Evolutionary conservation across 2,888 invertebrate genomes (phyloP), one percentile per base, ranked within the genome.

Genomic region (Drepana falcataria): DNA sequence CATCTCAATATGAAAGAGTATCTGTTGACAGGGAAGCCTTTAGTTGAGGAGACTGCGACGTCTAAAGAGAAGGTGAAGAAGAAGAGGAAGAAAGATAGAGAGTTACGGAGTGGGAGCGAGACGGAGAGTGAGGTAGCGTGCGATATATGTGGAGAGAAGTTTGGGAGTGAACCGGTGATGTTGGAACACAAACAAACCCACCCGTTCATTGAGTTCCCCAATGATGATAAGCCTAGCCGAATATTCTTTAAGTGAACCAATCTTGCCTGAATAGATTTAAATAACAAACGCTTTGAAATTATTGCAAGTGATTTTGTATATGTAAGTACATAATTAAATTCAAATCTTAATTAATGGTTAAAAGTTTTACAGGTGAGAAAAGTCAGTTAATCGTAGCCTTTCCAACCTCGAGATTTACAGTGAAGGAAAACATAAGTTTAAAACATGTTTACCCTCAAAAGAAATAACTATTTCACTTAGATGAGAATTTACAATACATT

Each of bases 171-270:
- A 57, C 66, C 64, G 53, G 69, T 70, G 41, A 91, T 91, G 91
- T 64, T 81, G 47, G 81, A 82, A 63, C 91, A 91, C 55, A 89
- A 91, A 71, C 78, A 82, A 51, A 87, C 84, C 0, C 91, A 91
- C 55, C 91, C 91, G 0, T 91, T 91, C 58, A 90, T 91, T 52
- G 89, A 88, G 60, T 88, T 91, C 53, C 86, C 90, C 1, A 89
- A 87, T 54, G 91, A 91, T 35, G 90, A 90, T 66, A 87, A 78
- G 35, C 89, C 90, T 1, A 87, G 84, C 72, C 85, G 89, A 59
- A 91, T 91, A 87, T 91, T 91, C 63, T 91, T 91, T 74, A 91
- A 91, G 68, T 88, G 73, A 72, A n/a, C 40, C 44, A 47, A 21
- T 35, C 56, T 56, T 56, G 56, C 56, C 53, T 37, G n/a, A 2